phyloP scores from a whole-genome alignment of 92 coral and sea anemone genomes.

The Galaxea fascicularis region DNA sequence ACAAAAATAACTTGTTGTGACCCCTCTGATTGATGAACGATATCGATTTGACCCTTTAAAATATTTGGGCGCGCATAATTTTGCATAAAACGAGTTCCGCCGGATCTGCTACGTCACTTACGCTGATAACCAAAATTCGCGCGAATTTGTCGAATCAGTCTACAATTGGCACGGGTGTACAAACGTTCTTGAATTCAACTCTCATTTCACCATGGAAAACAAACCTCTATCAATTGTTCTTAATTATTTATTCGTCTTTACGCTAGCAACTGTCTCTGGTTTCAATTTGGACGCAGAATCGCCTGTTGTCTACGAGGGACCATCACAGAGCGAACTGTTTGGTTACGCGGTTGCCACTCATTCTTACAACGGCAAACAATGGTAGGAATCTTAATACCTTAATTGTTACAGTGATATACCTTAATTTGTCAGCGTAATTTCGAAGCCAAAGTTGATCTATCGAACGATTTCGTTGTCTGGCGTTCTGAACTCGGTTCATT shows the following conservation, averaged over 20 bases:
- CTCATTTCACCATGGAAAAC: background rate
- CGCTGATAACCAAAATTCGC: background rate
- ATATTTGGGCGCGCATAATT: background rate
- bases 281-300: slow-evolving; percentile 26
- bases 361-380: slow-evolving; percentile 15
- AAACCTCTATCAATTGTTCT: background rate
- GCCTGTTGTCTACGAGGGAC: slow-evolving; percentile 23
- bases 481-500: background rate
- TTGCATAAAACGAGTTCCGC: too few relatives aligned
- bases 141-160: background rate
- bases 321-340: slow-evolving; percentile 17
- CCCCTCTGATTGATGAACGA: background rate
- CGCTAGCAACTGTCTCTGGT: slow-evolving; percentile 2
- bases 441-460: background rate
- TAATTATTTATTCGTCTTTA: background rate
- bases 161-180: background rate
- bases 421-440: background rate
- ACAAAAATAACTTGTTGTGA: too few relatives aligned
- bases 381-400: slow-evolving; percentile 17
- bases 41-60: background rate
- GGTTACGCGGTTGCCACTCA: slow-evolving; percentile 30
- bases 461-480: background rate
- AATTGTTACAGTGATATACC: background rate
- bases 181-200: background rate
- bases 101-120: slow-evolving; percentile 23